Evolutionary conservation across 2,113 vertebrate species (phyloP).

Genomic region (Muscicapa adusta): DNA sequence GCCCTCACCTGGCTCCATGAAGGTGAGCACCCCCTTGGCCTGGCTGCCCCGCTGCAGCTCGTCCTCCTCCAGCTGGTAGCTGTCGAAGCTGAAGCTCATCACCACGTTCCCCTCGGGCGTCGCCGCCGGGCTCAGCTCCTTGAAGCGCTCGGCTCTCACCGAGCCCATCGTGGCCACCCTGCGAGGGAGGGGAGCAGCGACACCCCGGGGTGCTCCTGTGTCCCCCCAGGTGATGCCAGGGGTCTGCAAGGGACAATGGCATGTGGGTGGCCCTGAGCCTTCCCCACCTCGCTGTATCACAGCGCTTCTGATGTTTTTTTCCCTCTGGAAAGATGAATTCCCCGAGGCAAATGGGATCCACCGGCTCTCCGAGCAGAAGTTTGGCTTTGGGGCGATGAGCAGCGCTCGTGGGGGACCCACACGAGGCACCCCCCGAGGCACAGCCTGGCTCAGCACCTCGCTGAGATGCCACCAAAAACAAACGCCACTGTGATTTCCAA

Average conservation of each 20-base stretch:
- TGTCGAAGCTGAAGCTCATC: conserved; percentile 93
- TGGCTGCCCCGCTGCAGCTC: conserved; percentile 75
- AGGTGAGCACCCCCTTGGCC: conserved; percentile 80
- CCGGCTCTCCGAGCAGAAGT: background rate
- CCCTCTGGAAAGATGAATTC: background rate
- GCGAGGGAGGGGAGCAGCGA: background rate
- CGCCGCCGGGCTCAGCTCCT: conserved; percentile 72
- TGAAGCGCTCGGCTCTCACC: conserved; percentile 78
- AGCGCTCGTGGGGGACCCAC: background rate
- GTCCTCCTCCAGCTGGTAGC: conserved; percentile 90
- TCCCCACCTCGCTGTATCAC: accelerated
- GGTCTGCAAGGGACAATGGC: background rate
- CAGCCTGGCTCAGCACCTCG: background rate
- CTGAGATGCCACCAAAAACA: background rate
- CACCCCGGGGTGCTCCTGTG: background rate
- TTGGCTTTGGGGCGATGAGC: background rate
- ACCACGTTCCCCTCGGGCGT: conserved; percentile 82
- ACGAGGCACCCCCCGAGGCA: background rate
- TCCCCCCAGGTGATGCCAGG: accelerated
- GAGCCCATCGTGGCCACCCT: conserved; percentile 73
- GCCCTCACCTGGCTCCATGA: conserved; percentile 84
- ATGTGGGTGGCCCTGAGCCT: accelerated
- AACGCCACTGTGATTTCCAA: accelerated
- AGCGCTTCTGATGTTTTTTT: background rate
- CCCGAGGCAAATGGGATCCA: accelerated